Base-by-base conservation (phyloP, 2,797 vertebrate genomes). In the Hypotaenidia philippensis region DNA sequence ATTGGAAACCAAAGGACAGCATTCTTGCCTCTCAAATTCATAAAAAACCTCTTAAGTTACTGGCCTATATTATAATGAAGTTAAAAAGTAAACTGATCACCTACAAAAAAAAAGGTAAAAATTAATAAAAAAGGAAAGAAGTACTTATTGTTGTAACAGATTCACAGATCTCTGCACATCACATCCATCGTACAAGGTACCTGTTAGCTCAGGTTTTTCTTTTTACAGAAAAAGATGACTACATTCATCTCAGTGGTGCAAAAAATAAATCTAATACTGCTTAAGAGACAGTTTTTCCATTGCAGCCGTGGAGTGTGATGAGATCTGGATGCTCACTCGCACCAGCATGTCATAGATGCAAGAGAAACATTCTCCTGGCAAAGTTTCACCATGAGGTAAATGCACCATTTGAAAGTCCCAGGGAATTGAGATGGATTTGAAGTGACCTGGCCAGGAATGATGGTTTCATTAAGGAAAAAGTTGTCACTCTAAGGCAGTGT, bases 41-140 rank as follows among this genome's bases (percentile, higher is more conserved):
- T 34, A 89, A 91, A 93, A 87, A 34, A 1, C 21, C 23, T 20
- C 82, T 21, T 50, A 90, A 84, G 65, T 94, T 94, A 97, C 96
- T 97, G 95, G 95, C 96, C 92, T 87, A 70, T 79, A 86, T 79
- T 71, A 93, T 52, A 82, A 44, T 31, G 13, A 93, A 90, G 65
- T 15, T 61, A 93, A 95, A 90, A 94, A 87, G 74, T 95, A 96
- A 95, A 95, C 55, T 90, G 26, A 72, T 47, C n/a, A 49, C 26
- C 80, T 90, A 91, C 68, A 95, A 92, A 95, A 95, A 96, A 6
- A n/a, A 38, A 38, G 56, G 87, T 66, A 94, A 89, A 92, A 93
- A 44, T 19, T 26, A 94, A 49, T 49, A 57, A 60, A 82, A 93
- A 83, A 1, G 1, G 79, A 87, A 95, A 93, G 47, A 90, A 93